Conservation (phyloP, 2,113 vertebrate species). For the Rhombomys opimus region DNA sequence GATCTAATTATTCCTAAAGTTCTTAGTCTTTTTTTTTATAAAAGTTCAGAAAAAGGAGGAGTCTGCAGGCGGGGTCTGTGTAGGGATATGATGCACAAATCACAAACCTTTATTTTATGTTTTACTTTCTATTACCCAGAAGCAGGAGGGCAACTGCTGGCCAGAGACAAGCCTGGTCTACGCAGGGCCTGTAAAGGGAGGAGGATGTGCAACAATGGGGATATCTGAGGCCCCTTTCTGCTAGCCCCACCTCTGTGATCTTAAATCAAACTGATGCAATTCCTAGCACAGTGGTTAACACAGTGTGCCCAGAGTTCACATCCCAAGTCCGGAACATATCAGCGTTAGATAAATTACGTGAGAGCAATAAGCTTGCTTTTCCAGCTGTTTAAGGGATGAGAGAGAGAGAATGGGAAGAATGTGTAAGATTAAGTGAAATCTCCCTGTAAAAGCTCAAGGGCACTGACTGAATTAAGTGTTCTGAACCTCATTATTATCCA, state of each 20-base stretch:
- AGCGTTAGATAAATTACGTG: neutral
- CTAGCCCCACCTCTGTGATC: neutral
- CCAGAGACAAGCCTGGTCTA: neutral
- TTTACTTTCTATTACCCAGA: neutral
- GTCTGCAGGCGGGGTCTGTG: neutral
- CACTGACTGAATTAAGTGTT: neutral
- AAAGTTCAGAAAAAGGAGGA: neutral
- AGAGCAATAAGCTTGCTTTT: neutral
- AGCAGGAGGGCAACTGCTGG: no score
- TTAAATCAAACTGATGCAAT: neutral
- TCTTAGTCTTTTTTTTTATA: neutral
- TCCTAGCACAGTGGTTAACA: neutral
- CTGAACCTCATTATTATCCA: neutral
- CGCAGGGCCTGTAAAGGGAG: neutral
- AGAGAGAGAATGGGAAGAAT: neutral
- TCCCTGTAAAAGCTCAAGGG: neutral
- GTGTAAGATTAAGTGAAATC: neutral
- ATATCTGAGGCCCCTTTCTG: neutral
- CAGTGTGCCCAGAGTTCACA: neutral
- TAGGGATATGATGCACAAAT: neutral
- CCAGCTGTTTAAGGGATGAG: neutral
- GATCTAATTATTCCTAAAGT: constrained; percentile 49
- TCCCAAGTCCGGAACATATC: neutral
- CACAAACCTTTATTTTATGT: constrained; percentile 7
- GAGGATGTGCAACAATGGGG: neutral